Base-by-base conservation (phyloP, 1,140 invertebrate species). In the Dendrolimus kikuchii region DNA sequence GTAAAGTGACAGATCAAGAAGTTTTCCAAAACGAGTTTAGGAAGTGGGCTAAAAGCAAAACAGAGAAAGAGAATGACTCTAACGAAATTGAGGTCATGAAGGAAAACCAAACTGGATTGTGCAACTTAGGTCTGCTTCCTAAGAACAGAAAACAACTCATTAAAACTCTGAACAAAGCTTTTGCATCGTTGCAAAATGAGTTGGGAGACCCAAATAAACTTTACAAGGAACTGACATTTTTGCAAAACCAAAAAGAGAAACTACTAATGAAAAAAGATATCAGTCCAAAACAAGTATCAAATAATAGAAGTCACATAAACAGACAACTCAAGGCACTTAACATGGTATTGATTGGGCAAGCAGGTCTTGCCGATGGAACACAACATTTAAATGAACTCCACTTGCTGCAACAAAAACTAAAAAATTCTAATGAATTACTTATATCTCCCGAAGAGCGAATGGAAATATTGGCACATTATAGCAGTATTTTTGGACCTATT, bases 341-440 rank as follows among this genome's bases (percentile, higher is more conserved):
- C 57, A 90, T 89, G 82, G 77, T 90, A 38, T 59, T 90, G 4
- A 59, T 90, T 5, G 89, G 89, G 0, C 88, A 89, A 67, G 88
- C 87, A 2, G 89, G 89, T 4, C 77, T 90, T 7, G 64, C 73
- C 2, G 84, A 88, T 59, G 89, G 89, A n/a, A 66, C 66, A 5
- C 70, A 71, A 46, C 87, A 89, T 64, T 56, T 89, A 10, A 79
- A 66, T n/a, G 77, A 87, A 57, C 59, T 90, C 36, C 51, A 86
- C 43, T 49, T 64, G 3, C 64, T 88, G 38, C 71, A 88, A 36
- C 73, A 83, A 38, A 81, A 78, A 45, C 63, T 90, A 3, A 64
- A 77, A 0, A 78, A 83, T 9, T 76, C 71, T 8, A 77, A 71
- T 49, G 69, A 85, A 10, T 83, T 87, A 57, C 76, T 68, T 2